Percentiles rank a stretch among this genome's conserved stretches.
These are phyloP conservation scores for Bombyx huttoni DNA, from an alignment of 2,888 invertebrate genomes.

Conservation along the genomic window DNA sequence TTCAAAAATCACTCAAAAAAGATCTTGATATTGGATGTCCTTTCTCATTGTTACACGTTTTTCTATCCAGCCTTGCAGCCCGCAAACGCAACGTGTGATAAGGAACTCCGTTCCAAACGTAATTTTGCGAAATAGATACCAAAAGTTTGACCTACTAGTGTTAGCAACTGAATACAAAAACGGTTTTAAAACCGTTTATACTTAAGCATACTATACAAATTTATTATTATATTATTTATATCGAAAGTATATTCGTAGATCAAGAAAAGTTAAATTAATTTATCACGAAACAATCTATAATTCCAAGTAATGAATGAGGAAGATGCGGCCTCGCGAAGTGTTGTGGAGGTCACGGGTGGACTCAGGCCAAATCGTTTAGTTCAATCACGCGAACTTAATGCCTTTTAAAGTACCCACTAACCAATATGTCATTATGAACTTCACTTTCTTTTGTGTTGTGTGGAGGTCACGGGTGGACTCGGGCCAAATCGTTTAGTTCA, in stretches of 20 bases:
- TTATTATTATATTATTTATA: too few species aligned
- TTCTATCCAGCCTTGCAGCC: too few species aligned
- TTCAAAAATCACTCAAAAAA: too few species aligned
- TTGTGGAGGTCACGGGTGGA: constrained; percentile 28
- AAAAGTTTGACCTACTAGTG: too few species aligned
- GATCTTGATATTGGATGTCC: too few species aligned
- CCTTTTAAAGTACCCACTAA: constrained; percentile 17
- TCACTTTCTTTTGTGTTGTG: constrained; percentile 2
- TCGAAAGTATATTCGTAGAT: background rate
- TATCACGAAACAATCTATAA: constrained; percentile 11
- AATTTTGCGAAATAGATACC: too few species aligned
- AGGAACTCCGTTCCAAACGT: too few species aligned
- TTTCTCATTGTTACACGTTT: too few species aligned
- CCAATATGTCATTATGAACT: constrained; percentile 14
- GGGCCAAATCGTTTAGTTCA: constrained; percentile 22
- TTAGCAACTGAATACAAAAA: too few species aligned
- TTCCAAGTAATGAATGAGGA: constrained; percentile 41
- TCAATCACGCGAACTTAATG: constrained; percentile 28
- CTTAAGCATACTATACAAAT: too few species aligned
- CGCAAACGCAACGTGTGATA: too few species aligned
- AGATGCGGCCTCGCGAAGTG: constrained; percentile 42
- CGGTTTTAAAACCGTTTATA: too few species aligned
- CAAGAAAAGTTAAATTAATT: background rate
- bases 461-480: constrained; percentile 27
- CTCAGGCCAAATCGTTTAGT: constrained; percentile 23